Evolutionary conservation across 2,797 vertebrate genomes (phyloP).

Genomic region (Hephaestus fuliginosus): DNA sequence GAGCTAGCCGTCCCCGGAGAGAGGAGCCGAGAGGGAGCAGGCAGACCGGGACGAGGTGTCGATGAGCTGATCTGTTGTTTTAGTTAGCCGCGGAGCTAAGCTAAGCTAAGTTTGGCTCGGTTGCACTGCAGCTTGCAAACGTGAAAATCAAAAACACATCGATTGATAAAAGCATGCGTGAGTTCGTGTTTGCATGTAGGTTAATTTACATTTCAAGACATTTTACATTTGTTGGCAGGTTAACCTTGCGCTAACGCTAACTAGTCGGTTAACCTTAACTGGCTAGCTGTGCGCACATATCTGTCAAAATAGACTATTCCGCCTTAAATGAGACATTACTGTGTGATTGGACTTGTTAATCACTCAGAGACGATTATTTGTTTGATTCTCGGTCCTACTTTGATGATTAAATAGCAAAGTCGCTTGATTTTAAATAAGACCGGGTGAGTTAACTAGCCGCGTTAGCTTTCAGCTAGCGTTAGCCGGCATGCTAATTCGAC

Average conservation of each 20-base stretch:
- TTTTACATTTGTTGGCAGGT: constrained; percentile 19
- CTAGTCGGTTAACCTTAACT: constrained; percentile 63
- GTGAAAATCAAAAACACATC: neutral
- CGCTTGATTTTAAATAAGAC: neutral
- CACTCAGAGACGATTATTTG: fast-evolving
- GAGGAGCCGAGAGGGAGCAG: constrained; percentile 23
- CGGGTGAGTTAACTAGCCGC: constrained; percentile 20
- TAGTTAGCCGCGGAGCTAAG: constrained; percentile 58
- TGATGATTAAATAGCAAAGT: neutral
- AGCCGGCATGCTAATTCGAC: constrained; percentile 75
- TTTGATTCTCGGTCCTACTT: fast-evolving
- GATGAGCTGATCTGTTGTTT: constrained; percentile 77
- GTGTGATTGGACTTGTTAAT: fast-evolving
- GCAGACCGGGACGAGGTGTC: constrained; percentile 50
- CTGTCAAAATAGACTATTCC: neutral
- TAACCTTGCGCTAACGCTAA: constrained; percentile 66
- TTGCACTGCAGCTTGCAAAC: constrained; percentile 17
- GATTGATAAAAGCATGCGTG: neutral
- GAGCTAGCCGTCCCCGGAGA: constrained; percentile 21
- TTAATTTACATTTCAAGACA: neutral
- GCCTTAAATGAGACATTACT: fast-evolving
- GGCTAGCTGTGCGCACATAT: constrained; percentile 30
- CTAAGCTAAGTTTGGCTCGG: neutral
- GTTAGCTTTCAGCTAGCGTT: constrained; percentile 58
- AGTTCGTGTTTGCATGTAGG: neutral